Evolutionary conservation across 2,113 vertebrate genomes (phyloP).

Genomic region (Natator depressus): DNA sequence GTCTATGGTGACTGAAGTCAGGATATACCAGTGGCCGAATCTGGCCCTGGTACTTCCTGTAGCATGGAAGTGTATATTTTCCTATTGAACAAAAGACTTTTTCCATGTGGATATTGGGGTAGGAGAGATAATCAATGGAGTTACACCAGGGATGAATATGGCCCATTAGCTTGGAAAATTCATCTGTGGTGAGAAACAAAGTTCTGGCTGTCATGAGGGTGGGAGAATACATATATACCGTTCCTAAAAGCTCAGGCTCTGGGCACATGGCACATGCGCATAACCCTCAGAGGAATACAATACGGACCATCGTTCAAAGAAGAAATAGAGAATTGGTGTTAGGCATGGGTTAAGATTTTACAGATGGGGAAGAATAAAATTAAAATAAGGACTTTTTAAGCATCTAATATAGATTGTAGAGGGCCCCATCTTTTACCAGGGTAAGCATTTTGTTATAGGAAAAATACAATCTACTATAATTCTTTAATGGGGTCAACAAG

Average conservation of each 20-base stretch:
- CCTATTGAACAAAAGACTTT: background rate
- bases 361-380: background rate
- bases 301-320: too few relatives aligned
- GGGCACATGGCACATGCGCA: too few relatives aligned
- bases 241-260: background rate
- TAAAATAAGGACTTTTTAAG: constrained; percentile 15
- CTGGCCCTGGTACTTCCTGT: background rate
- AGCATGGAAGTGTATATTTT: background rate
- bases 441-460: constrained; percentile 38
- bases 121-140: background rate
- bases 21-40: background rate
- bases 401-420: background rate
- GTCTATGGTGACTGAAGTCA: background rate
- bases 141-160: background rate
- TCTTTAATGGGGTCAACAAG: background rate
- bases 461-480: constrained; percentile 19
- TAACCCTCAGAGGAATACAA: too few relatives aligned
- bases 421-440: constrained; percentile 21
- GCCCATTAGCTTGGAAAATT: background rate
- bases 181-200: background rate
- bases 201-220: background rate
- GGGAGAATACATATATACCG: background rate
- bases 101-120: background rate
- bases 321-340: background rate
- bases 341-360: background rate